phyloP scores from a whole-genome alignment of 2,113 vertebrate genomes.

The Erythrolamprus reginae region DNA sequence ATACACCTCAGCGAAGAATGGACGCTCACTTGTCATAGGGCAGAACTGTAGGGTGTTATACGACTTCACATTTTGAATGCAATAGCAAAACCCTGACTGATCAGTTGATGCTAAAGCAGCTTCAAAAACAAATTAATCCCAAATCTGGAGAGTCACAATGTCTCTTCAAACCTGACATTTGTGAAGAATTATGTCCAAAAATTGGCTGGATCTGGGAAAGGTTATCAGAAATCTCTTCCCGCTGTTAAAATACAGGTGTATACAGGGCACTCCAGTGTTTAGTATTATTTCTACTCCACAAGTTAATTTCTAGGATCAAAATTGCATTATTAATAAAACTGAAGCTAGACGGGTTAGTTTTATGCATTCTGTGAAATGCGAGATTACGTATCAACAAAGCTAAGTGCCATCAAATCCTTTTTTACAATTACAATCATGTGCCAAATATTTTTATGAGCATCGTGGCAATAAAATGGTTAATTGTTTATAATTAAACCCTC shows the following conservation, averaged over 20 bases:
- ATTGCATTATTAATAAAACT: constrained; percentile 6
- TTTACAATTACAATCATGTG: constrained; percentile 31
- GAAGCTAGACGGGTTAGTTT: not conserved
- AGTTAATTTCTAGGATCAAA: constrained; percentile 10
- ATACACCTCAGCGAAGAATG: not conserved
- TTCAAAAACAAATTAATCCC: not conserved
- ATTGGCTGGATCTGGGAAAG: not conserved
- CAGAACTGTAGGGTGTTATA: not conserved
- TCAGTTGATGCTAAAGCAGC: not conserved
- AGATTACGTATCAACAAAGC: constrained; percentile 2
- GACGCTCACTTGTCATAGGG: not conserved
- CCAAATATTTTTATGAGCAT: constrained; percentile 28
- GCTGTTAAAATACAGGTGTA: not conserved
- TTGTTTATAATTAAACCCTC: not conserved
- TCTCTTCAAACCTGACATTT: not conserved
- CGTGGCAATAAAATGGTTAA: not conserved
- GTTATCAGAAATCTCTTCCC: not conserved
- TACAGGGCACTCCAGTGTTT: not conserved
- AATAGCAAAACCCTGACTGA: not conserved
- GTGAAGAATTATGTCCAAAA: not conserved
- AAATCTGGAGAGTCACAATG: not conserved
- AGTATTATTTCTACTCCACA: not conserved
- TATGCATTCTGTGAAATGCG: constrained; percentile 2
- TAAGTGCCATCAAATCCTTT: constrained; percentile 25
- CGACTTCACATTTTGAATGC: not conserved